These are phyloP conservation scores for Brachypteracias leptosomus DNA, from an alignment of 2,113 vertebrate genomes.

Conservation along the genomic window DNA sequence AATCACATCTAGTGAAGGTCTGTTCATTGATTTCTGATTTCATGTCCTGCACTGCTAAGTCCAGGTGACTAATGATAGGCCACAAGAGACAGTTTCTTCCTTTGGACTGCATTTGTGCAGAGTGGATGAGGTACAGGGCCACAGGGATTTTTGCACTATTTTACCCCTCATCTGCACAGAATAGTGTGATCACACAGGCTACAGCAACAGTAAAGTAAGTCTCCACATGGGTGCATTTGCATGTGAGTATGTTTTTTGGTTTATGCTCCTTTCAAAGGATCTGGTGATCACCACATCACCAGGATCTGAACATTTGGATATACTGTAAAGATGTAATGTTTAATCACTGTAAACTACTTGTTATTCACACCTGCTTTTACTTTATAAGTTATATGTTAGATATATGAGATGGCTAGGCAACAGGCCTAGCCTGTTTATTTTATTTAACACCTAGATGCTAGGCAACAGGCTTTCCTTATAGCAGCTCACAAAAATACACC, in stretches of 20 bases:
- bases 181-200: background rate
- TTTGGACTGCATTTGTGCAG: background rate
- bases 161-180: background rate
- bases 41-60: background rate
- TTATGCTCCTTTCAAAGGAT: background rate
- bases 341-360: background rate
- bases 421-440: too few species aligned
- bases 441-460: background rate
- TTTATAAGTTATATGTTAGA: background rate
- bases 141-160: background rate
- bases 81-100: background rate
- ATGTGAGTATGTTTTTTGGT: background rate
- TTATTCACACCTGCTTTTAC: conserved; percentile 14
- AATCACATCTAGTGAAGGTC: background rate
- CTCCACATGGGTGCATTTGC: background rate
- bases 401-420: background rate
- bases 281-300: background rate
- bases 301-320: background rate
- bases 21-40: background rate
- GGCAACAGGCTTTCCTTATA: background rate
- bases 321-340: background rate
- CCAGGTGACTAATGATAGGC: background rate
- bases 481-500: background rate
- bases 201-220: background rate
- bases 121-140: background rate